Percentiles rank a stretch among this genome's conserved stretches.
These are phyloP conservation scores for Cochlearius cochlearius DNA, from an alignment of 2,113 vertebrate species.

Conservation along the genomic window DNA sequence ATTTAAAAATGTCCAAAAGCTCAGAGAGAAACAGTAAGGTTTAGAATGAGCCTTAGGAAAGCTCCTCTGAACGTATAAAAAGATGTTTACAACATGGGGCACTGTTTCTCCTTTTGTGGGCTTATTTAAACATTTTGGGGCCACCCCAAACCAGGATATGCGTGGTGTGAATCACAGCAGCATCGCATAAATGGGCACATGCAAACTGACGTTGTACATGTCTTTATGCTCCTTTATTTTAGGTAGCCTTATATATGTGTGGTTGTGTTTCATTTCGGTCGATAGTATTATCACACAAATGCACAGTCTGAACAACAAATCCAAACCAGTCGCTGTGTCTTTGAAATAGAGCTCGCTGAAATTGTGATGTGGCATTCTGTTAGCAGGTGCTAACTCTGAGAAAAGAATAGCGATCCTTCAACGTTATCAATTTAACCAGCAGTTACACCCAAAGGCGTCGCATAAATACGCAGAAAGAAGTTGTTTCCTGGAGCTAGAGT, in stretches of 20 bases:
- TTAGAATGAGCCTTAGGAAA: neutral
- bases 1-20: no score
- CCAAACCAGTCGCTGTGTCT: neutral
- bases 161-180: neutral
- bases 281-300: neutral
- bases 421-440: neutral
- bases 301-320: neutral
- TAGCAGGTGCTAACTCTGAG: neutral
- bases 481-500: neutral
- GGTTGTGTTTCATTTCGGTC: neutral
- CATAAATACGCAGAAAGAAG: rapidly evolving
- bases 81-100: neutral
- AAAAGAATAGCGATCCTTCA: neutral
- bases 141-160: neutral
- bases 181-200: neutral
- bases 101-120: neutral
- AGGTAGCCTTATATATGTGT: neutral
- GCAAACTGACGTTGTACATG: neutral
- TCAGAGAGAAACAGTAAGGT: neutral
- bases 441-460: neutral
- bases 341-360: neutral
- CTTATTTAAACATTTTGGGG: neutral
- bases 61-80: neutral
- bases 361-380: neutral
- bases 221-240: neutral